Conservation (phyloP, 2,888 invertebrate genomes). For the Vesta saturnalis region DNA sequence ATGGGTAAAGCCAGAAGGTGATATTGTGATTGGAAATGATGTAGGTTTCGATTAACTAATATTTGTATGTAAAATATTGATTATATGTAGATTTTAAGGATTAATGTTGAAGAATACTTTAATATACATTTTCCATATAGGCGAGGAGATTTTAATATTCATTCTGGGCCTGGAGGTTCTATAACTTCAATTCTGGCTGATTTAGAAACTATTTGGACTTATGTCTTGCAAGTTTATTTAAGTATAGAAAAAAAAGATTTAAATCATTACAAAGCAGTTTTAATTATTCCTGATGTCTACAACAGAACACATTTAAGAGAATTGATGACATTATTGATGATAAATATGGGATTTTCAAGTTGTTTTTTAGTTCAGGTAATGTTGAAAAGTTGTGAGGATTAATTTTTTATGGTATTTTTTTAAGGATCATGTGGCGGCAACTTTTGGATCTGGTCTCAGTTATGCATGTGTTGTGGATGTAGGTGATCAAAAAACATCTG, state of each 20-base stretch:
- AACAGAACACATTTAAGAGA: conserved; percentile 86
- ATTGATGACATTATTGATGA: conserved; percentile 81
- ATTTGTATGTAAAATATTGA: not conserved
- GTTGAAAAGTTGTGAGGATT: conserved; percentile 34
- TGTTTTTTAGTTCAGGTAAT: conserved; percentile 85
- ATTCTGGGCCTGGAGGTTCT: conserved; percentile 85
- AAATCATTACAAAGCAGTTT: conserved; percentile 84
- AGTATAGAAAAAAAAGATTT: conserved; percentile 77
- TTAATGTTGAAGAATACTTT: conserved; percentile 76
- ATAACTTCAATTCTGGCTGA: conserved; percentile 85
- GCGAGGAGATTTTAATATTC: conserved; percentile 88
- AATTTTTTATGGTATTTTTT: conserved; percentile 13
- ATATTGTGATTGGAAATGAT: conserved; percentile 81
- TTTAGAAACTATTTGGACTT: conserved; percentile 88
- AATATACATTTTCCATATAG: conserved; percentile 91
- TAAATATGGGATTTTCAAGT: conserved; percentile 85
- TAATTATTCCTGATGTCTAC: conserved; percentile 91
- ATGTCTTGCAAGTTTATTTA: conserved; percentile 79
- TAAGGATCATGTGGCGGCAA: conserved; percentile 85
- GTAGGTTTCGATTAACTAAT: conserved; percentile 57
- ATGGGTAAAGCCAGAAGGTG: conserved; percentile 72
- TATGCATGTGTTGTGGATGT: conserved; percentile 95
- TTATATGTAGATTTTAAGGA: conserved; percentile 66
- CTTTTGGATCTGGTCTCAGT: conserved; percentile 84
- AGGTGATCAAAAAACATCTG: conserved; percentile 94